Percentiles rank a stretch among this genome's conserved stretches.
Conservation (phyloP, 64 coral and sea anemone species). For the Acropora tenuis region DNA sequence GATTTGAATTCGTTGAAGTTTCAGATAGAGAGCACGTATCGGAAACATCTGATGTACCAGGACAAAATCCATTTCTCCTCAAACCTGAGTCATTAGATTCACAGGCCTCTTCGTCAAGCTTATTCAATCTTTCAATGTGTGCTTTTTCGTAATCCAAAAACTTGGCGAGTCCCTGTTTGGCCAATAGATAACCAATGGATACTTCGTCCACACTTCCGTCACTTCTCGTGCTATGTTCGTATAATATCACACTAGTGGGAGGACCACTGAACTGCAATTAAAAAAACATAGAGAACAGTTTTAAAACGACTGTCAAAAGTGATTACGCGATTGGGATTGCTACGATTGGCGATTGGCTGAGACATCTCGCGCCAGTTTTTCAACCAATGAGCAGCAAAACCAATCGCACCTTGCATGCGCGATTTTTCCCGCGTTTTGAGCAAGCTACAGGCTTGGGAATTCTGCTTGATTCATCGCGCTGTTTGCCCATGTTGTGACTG, state of each 20-base stretch:
- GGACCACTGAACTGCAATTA: constrained; percentile 46
- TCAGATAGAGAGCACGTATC: not conserved
- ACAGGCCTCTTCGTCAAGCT: not conserved
- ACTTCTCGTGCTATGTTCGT: constrained; percentile 42
- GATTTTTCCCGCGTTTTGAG: too few relatives aligned
- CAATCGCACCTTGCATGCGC: too few relatives aligned
- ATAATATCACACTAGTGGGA: constrained; percentile 67
- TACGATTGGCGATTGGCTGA: too few relatives aligned
- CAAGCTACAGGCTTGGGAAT: too few relatives aligned
- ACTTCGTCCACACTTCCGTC: constrained; percentile 55
- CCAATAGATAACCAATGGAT: constrained; percentile 67
- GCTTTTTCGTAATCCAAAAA: not conserved
- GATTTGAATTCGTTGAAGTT: constrained; percentile 26
- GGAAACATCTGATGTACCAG: not conserved
- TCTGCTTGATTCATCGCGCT: too few relatives aligned
- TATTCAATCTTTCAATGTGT: not conserved
- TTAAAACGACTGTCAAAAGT: not conserved
- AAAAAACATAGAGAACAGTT: not conserved
- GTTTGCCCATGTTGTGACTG: too few relatives aligned
- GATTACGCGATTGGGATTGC: not conserved
- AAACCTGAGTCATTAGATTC: not conserved
- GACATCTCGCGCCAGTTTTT: too few relatives aligned
- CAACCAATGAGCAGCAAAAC: too few relatives aligned
- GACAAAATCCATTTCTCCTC: not conserved
- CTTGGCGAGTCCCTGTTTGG: constrained; percentile 37